These are phyloP conservation scores for Loriculus beryllinus DNA, from an alignment of 2,797 vertebrate species.

Conservation along the genomic window DNA sequence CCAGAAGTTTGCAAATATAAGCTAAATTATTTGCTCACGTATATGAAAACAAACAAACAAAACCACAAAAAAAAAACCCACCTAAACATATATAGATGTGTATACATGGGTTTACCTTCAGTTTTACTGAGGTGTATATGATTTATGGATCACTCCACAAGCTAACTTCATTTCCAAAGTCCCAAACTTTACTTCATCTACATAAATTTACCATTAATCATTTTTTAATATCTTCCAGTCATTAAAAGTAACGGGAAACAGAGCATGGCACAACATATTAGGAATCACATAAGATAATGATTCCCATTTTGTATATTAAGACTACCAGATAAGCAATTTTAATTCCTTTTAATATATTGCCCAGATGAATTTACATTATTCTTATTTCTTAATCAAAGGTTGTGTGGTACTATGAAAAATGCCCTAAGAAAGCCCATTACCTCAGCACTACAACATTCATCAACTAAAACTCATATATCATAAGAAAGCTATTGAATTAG, in stretches of 20 bases:
- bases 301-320: not conserved
- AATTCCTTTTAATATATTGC: not conserved
- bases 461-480: not conserved
- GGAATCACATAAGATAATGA: not conserved
- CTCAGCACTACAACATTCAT: conserved; percentile 24
- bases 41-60: not conserved
- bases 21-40: not conserved
- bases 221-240: not conserved
- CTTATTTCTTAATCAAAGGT: conserved; percentile 20
- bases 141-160: not conserved
- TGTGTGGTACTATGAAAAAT: conserved; percentile 27
- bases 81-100: not conserved
- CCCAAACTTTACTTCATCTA: not conserved
- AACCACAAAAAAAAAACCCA: not conserved
- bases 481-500: conserved; percentile 16
- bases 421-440: conserved; percentile 22
- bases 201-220: not conserved
- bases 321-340: not conserved
- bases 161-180: not conserved
- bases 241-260: not conserved
- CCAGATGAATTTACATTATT: not conserved
- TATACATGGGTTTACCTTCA: not conserved
- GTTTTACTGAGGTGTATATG: not conserved
- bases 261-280: not conserved
- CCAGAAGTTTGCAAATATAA: not conserved